Percentiles rank a stretch among this genome's conserved stretches.
Evolutionary conservation across 2,113 vertebrate genomes (phyloP).

Genomic region (Caloenas nicobarica): DNA sequence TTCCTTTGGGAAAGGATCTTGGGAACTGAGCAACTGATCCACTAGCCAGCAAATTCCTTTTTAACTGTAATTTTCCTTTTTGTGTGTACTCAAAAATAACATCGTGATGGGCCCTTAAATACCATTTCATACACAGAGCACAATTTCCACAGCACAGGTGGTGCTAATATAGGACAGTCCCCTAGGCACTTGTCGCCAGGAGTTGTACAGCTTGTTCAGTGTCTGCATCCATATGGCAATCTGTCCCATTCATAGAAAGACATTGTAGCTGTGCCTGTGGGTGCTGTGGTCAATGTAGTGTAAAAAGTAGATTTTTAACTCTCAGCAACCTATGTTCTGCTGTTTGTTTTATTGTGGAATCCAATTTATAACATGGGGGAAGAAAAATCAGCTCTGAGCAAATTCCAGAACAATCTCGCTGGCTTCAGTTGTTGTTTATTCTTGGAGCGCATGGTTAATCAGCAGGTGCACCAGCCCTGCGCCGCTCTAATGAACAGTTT

Average conservation of each 20-base stretch:
- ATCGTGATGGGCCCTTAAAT: conserved; percentile 67
- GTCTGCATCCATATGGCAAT: conserved; percentile 89
- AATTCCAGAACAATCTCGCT: conserved; percentile 43
- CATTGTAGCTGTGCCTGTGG: conserved; percentile 73
- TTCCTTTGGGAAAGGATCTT: conserved; percentile 71
- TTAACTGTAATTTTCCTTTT: conserved; percentile 72
- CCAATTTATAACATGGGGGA: neutral
- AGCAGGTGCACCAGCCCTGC: conserved; percentile 35
- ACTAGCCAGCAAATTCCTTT: conserved; percentile 69
- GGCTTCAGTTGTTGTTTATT: conserved; percentile 8
- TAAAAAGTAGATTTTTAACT: conserved; percentile 76
- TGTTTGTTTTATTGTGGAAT: conserved; percentile 43
- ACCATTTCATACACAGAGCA: conserved; percentile 68
- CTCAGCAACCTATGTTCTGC: conserved; percentile 52
- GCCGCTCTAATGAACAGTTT: neutral
- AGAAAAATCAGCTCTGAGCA: neutral
- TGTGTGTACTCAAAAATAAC: conserved; percentile 71
- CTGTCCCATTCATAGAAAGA: conserved; percentile 83
- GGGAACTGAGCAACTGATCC: conserved; percentile 69
- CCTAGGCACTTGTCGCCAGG: conserved; percentile 89
- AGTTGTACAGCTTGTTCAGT: conserved; percentile 89
- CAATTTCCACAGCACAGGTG: conserved; percentile 86
- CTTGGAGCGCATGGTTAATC: conserved; percentile 47
- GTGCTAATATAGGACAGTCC: conserved; percentile 89
- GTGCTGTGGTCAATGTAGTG: conserved; percentile 77